These are phyloP conservation scores for Caenorhabditis angaria DNA, from an alignment of 2,888 invertebrate species.

Conservation along the genomic window DNA sequence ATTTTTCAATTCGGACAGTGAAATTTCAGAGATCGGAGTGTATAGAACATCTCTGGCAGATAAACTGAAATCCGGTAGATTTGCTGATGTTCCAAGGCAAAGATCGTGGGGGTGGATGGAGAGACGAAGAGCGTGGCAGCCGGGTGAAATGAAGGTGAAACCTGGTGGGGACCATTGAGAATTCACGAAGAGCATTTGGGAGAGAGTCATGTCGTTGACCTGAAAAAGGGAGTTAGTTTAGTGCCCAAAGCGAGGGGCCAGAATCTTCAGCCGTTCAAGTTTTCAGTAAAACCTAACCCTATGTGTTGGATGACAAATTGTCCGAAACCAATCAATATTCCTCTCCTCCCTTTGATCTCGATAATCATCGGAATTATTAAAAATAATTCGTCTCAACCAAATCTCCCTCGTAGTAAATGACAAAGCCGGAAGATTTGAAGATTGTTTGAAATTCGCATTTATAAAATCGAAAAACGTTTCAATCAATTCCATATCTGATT, in stretches of 20 bases:
- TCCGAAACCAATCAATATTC: conserved; percentile 38
- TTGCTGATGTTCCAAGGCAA: conserved; percentile 23
- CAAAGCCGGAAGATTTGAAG: conserved; percentile 20
- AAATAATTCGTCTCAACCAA: conserved; percentile 33
- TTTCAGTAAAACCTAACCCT: conserved; percentile 9
- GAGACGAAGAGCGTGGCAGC: conserved; percentile 31
- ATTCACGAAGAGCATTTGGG: conserved; percentile 40
- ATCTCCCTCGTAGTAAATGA: conserved; percentile 12
- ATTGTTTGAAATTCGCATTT: conserved; percentile 34
- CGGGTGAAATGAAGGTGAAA: conserved; percentile 31
- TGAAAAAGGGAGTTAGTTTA: conserved; percentile 5
- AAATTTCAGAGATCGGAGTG: conserved; percentile 8
- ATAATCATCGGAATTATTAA: conserved; percentile 29
- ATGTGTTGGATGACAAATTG: conserved; percentile 32
- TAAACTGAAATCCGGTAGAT: conserved; percentile 12
- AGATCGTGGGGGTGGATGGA: conserved; percentile 41
- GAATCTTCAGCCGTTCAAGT: neutral
- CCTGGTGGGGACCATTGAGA: conserved; percentile 45
- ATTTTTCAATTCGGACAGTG: neutral
- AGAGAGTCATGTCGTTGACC: conserved; percentile 30
- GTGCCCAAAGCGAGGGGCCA: neutral
- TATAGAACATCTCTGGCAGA: conserved; percentile 36
- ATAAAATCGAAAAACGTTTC: conserved; percentile 10
- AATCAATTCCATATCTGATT: neutral
- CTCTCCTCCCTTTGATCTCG: conserved; percentile 33